phyloP scores from a whole-genome alignment of 2,797 vertebrate species.

The Danio tinwini region DNA sequence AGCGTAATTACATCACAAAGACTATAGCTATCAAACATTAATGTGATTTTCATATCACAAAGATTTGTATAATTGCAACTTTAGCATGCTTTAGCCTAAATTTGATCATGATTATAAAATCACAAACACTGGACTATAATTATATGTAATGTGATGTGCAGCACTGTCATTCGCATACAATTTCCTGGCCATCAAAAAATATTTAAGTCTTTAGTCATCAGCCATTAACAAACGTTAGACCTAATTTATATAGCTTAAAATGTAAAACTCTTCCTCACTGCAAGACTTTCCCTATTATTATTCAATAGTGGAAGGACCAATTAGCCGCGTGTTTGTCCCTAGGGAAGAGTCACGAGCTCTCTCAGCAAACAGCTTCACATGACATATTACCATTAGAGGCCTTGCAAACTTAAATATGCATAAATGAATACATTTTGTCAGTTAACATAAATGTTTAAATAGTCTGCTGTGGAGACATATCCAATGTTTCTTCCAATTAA shows the following conservation, averaged over 20 bases:
- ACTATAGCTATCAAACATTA: no score
- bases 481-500: not conserved
- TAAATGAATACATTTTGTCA: conserved; percentile 44
- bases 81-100: no score
- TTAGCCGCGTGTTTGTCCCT: conserved; percentile 55
- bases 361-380: conserved; percentile 52
- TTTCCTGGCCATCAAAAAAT: no score
- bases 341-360: conserved; percentile 52
- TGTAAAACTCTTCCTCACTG: not conserved
- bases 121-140: no score
- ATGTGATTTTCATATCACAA: no score
- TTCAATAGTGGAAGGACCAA: conserved; percentile 59
- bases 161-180: no score
- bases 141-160: no score
- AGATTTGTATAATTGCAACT: no score
- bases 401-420: conserved; percentile 39
- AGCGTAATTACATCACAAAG: no score
- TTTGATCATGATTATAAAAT: no score
- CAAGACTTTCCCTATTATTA: conserved; percentile 32
- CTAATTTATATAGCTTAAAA: not conserved
- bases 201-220: no score
- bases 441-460: conserved; percentile 5
- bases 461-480: not conserved
- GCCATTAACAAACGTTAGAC: no score
- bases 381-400: conserved; percentile 48